A percentile compares a stretch with the other conserved stretches of the same genome.
Evolutionary conservation across 2,888 invertebrate species (phyloP).

Genomic region (Eulithis testata): DNA sequence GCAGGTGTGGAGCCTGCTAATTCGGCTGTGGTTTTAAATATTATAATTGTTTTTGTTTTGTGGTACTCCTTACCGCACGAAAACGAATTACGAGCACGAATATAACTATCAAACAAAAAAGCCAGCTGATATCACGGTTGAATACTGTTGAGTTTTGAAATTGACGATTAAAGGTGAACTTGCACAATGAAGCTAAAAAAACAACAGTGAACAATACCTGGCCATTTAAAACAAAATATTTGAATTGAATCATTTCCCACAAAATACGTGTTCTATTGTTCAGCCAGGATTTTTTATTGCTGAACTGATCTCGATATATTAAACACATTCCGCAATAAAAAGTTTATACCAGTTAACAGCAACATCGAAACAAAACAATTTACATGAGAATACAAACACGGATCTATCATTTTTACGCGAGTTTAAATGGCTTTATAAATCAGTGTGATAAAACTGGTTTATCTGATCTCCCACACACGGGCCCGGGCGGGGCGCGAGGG

Average conservation of each 20-base stretch:
- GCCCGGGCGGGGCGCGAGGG: constrained; percentile 27
- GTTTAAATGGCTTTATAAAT: constrained; percentile 71
- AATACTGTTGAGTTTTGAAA: not conserved
- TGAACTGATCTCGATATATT: constrained; percentile 40
- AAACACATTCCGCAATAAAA: constrained; percentile 37
- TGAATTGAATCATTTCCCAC: constrained; percentile 21
- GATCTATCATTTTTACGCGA: constrained; percentile 66
- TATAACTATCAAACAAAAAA: not conserved
- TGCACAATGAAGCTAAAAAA: not conserved
- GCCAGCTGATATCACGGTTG: not conserved
- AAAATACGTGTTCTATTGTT: constrained; percentile 29
- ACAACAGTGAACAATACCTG: constrained; percentile 17
- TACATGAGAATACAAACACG: constrained; percentile 58
- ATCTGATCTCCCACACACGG: constrained; percentile 51
- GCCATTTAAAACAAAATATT: constrained; percentile 19
- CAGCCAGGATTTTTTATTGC: constrained; percentile 35
- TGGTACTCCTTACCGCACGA: not conserved
- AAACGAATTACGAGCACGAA: not conserved
- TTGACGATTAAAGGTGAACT: not conserved
- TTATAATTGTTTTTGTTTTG: constrained; percentile 2
- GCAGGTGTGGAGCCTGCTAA: constrained; percentile 12
- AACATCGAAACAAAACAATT: constrained; percentile 62
- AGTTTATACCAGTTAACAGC: constrained; percentile 38
- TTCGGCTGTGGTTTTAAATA: constrained; percentile 9
- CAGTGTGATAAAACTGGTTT: constrained; percentile 62